Base-by-base conservation (phyloP, 1,140 invertebrate genomes). In the Micrasema minimum region DNA sequence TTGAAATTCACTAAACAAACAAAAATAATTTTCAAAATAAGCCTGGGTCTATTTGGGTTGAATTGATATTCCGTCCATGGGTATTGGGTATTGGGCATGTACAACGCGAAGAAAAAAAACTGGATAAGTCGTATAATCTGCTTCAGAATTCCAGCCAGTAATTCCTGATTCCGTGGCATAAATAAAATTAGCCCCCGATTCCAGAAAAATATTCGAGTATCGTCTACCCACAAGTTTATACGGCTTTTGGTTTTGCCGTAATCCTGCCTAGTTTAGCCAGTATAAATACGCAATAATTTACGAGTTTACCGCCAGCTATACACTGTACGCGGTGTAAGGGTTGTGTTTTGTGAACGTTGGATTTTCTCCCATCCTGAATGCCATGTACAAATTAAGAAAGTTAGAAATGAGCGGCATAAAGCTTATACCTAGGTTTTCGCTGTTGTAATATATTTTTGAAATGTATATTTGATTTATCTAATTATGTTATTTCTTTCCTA, bases 201-300 rank as follows among this genome's bases (percentile, higher is more conserved):
- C 26, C 23, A 26, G 12, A 26, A 53, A 55, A 55, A 55, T 55
- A 55, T 55, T 55, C 51, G 51, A 55, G n/a, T 26, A 55, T 35
- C 51, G 51, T 55, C 26, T 55, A 55, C 51, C n/a, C 23, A 26
- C 26, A 51, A 66, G 46, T 66, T 66, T 53, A 41, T 66, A 66
- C 14, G 64, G 48, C 64, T 66, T 66, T 66, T 66, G 64, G 64
- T 66, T 66, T n/a, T 16, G 16, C n/a, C 11, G 14, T 22, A 16
- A 38, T 26, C 48, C 46, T 66, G 31, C 51, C 43, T 48, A 48
- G 64, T 66, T 66, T 66, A 66, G 48, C 26, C 31, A 38, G 18
- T 53, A 51, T 53, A 66, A 66, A 66, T 66, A 31, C 48, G 22
- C 26, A 65, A 66, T 66, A 66, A 66, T 66, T 53, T 66, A 66